Evolutionary conservation across 2,888 invertebrate genomes (phyloP), one percentile per base, ranked within the genome.

Genomic region (Trichopria drosophilae): DNA sequence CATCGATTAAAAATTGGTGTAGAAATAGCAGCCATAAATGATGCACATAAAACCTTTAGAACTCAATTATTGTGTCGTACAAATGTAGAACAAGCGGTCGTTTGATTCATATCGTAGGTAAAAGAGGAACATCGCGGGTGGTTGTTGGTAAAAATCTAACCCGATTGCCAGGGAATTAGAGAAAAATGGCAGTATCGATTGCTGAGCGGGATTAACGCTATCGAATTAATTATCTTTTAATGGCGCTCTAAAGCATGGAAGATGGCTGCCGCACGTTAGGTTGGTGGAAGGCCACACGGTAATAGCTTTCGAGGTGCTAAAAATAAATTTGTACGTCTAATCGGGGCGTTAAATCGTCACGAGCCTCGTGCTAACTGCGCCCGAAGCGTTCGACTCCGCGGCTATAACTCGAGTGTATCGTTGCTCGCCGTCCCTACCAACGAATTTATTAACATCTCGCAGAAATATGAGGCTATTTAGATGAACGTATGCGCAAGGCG

Each of bases 371-470:
- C 26, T 31, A 9, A 34, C 31, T 6, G 13, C 28, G 37, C 45
- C 28, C 10, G 13, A 19, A 12, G 47, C 47, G 2, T 20, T 12
- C 3, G 5, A 12, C 18, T 6, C 16, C 19, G 7, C 28, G 24
- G 10, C 16, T 10, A 16, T n/a, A 23, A 18, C 10, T 6, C 24
- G 29, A 22, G 39, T 19, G 36, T 15, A 29, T 29, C 4, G 31
- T n/a, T 23, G 22, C 37, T 6, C 12, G 34, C 34, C n/a, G n/a
- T n/a, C n/a, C n/a, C 42, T n/a, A 20, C 23, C 43, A 55, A 57
- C 59, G 51, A 63, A 64, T 63, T 64, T 62, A 62, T 63, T 61
- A 60, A 65, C 60, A 60, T 62, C 60, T 59, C 58, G 58, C 55
- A 59, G 60, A 65, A 62, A 63, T 65, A 62, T 60, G 59, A 57